Evolutionary conservation across 1,140 invertebrate genomes (phyloP), one percentile per base, ranked within the genome.

Genomic region (Antheraea mylitta): DNA sequence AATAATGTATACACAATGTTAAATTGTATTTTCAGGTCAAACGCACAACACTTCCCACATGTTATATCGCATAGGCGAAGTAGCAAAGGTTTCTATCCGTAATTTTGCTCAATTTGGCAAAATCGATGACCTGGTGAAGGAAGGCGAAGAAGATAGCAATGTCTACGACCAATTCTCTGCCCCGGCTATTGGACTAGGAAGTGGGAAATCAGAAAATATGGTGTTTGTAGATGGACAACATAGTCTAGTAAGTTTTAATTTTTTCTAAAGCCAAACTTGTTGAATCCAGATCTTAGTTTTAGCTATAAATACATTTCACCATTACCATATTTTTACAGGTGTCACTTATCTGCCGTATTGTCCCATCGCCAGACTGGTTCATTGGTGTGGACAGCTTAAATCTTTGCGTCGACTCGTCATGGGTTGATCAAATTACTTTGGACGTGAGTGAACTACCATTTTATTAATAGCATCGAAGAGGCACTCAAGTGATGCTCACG

Each of bases 331-430:
- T 19, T 61, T 72, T 73, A 16, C 79, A 93, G 92, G 95, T 98
- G 59, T 98, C 97, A 53, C 87, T 98, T 73, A 95, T 98, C 84
- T 94, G 95, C 59, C 94, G 96, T 69, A 96, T 98, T 76, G 95
- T 97, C 75, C 98, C 99, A 10, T 99, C 98, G 18, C 99, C 99
- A 0, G 98, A 99, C 93, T 99, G 99, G 99, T 99, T 99, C 88
- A 94, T 99, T 58, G 98, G 99, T 58, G 94, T 99, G 11, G 97
- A 98, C 85, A 96, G 96, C 66, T 95, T 99, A 72, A 76, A 92
- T 63, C 93, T 99, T 0, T 99, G 99, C 85, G 94, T 96, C 8
- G 96, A 98, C 82, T 98, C 97, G 70, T 97, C 97, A 66, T 99
- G 99, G 98, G 93, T 98, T 45, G 97, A 99, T 80, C 95, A 96